Evolutionary conservation across 2,113 vertebrate species (phyloP).

Genomic region (Loxodonta africana): DNA sequence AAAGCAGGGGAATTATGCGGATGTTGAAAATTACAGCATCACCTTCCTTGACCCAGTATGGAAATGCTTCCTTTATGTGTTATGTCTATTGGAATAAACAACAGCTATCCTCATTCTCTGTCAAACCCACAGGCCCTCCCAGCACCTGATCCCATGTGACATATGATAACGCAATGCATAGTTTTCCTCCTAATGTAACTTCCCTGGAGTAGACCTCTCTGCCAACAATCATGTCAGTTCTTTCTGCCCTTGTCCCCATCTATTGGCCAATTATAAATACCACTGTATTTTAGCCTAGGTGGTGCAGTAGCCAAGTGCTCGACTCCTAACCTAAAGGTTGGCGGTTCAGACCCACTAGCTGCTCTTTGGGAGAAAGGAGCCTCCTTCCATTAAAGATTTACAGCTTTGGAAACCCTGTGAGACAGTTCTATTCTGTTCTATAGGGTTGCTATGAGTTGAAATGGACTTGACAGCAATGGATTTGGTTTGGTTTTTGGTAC

Average conservation of each 20-base stretch:
- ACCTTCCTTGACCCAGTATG: constrained; percentile 49
- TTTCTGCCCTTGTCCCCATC: neutral
- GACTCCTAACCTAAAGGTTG: neutral
- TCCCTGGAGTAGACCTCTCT: neutral
- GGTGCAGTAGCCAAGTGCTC: neutral
- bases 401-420: neutral
- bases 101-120: neutral
- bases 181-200: neutral
- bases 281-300: neutral
- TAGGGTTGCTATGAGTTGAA: neutral
- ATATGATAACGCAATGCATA: constrained; percentile 9
- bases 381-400: neutral
- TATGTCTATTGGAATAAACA: constrained; percentile 17
- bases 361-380: neutral
- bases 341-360: neutral
- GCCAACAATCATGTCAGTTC: neutral
- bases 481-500: neutral
- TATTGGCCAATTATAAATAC: neutral
- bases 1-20: neutral
- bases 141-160: constrained; percentile 5
- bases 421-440: neutral
- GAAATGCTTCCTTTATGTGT: constrained; percentile 5
- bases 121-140: neutral
- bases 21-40: constrained; percentile 56
- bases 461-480: neutral